These are phyloP conservation scores for Hemitrygon akajei DNA, from an alignment of 2,797 vertebrate species.

Conservation along the genomic window DNA sequence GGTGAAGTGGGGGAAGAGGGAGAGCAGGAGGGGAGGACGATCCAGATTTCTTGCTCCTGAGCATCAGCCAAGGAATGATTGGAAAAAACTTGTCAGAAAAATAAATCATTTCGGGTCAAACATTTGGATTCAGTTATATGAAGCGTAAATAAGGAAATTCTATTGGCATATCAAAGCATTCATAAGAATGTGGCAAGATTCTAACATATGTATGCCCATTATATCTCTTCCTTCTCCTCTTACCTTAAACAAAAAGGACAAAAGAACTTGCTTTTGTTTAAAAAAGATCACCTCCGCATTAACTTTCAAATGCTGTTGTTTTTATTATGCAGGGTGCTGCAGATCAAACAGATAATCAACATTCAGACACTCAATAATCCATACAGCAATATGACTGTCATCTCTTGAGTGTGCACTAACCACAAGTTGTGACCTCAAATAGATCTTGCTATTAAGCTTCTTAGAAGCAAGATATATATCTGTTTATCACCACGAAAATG, in stretches of 20 bases:
- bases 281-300: background rate
- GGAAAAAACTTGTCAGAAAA: background rate
- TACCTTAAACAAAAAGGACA: background rate
- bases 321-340: background rate
- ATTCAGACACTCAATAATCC: background rate
- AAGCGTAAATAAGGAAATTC: slow-evolving; percentile 17
- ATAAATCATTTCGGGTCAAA: background rate
- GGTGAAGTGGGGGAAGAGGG: background rate
- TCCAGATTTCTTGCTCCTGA: background rate
- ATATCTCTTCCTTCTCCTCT: background rate
- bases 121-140: background rate
- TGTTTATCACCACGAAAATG: background rate
- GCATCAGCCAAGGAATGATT: background rate
- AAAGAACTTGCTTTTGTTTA: slow-evolving; percentile 4
- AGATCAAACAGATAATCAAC: background rate
- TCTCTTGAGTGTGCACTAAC: background rate
- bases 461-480: background rate
- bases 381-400: background rate
- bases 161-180: background rate
- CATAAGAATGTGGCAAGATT: background rate
- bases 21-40: background rate
- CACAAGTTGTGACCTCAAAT: background rate
- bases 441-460: background rate
- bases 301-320: background rate
- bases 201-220: background rate